phyloP scores from a whole-genome alignment of 2,113 vertebrate species.

The Nansenia antarctica region DNA sequence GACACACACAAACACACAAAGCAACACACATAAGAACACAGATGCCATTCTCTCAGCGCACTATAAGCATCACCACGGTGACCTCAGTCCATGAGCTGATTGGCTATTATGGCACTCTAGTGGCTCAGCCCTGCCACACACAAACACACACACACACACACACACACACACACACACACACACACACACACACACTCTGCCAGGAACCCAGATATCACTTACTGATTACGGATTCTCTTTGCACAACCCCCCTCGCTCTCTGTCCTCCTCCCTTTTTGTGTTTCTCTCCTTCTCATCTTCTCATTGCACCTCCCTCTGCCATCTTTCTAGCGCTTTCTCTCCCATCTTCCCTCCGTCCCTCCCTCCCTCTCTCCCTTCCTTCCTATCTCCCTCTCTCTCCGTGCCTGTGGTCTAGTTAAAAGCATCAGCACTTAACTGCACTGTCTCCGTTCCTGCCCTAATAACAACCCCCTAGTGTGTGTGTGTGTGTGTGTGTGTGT shows the following conservation, averaged over 20 bases:
- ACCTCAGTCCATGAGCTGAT: conserved; percentile 62
- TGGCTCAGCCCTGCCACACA: conserved; percentile 22
- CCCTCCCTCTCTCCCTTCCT: not conserved
- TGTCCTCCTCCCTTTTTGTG: conserved; percentile 9
- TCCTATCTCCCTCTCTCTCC: conserved; percentile 19
- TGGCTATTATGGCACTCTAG: conserved; percentile 38
- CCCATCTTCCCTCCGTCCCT: not conserved
- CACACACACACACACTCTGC: conserved; percentile 6
- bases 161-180: conserved; percentile 3
- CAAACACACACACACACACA: conserved; percentile 18
- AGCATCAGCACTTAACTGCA: conserved; percentile 49
- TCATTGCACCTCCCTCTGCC: not conserved
- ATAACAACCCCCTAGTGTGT: conserved; percentile 20
- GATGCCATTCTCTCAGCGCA: conserved; percentile 1
- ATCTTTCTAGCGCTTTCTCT: not conserved
- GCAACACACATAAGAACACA: not conserved
- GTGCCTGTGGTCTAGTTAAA: conserved; percentile 28
- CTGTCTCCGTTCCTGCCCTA: conserved; percentile 34
- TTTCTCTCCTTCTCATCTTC: not conserved
- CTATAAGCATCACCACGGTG: conserved; percentile 41
- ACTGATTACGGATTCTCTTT: conserved; percentile 35
- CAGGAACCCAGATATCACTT: conserved; percentile 34
- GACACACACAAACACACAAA: not conserved
- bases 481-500: not conserved
- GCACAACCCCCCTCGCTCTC: conserved; percentile 1